Evolutionary conservation across 2,113 vertebrate genomes (phyloP), one percentile per base, ranked within the genome.

Genomic region (Garra rufa): DNA sequence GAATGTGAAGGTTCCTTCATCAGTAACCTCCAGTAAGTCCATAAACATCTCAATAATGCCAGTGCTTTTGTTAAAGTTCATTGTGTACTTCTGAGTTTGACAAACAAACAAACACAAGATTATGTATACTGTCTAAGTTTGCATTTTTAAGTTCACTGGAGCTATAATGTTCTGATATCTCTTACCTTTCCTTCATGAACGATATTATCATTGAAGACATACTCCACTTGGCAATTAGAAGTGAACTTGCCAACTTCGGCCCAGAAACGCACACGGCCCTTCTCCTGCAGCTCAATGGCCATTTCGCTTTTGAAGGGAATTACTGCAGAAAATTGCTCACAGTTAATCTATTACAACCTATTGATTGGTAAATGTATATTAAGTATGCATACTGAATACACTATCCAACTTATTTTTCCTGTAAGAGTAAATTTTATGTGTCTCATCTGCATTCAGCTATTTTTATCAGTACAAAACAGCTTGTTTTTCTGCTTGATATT

Each of bases 1-100:
- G 89, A 99, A 99, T 43, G 98, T 98, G 48, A 96, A 99, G 0
- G 98, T 99, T 76, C 98, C 98, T 92, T 99, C 98, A 87, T 99
- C 98, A 0, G 94, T 95, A 71, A 97, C 94, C 86, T 96, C 96
- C 55, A 99, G 93, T 38, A 93, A 97, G 85, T 99, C 97, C 97
- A 99, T 99, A 88, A 96, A 96, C 97, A 99, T 96, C 91, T 99
- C 98, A 83, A 99, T 92, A 83, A 99, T 94, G 59, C 98, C 97
- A 0, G 95, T 96, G 75, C 92, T 95, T 81, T 92, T 94, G 92
- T 99, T 95, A 38, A 99, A 92, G 63, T 95, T 95, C 96, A 99
- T 97, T 82, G 96, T 96, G 76, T 99, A 99, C 96, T 99, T 99
- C 98, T 99, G 69, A 70, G 8, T 76, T 65, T 15, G 57, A 83